Evolutionary conservation across 1,140 invertebrate genomes (phyloP).

Genomic region (Campoletis sonorensis): DNA sequence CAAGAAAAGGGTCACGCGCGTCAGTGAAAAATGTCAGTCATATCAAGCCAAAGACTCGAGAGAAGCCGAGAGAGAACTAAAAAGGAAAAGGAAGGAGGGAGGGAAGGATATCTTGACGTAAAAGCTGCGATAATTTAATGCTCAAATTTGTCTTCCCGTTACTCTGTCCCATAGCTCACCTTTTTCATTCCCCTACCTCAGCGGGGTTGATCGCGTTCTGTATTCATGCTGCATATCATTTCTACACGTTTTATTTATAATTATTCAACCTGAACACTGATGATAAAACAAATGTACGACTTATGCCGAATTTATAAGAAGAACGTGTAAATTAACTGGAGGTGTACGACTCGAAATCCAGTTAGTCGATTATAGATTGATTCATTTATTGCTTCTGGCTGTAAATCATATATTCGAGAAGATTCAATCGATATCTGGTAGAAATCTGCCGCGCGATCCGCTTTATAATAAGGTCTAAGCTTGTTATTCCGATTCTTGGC

Average conservation of each 20-base stretch:
- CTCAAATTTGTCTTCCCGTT: slow-evolving; percentile 42
- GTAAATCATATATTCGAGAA: no score
- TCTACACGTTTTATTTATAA: slow-evolving; percentile 20
- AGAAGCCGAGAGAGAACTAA: not conserved
- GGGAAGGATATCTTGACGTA: slow-evolving; percentile 36
- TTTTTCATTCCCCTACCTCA: not conserved
- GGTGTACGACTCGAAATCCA: no score
- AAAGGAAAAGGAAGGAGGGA: not conserved
- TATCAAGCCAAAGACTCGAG: slow-evolving; percentile 28
- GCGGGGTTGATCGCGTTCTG: slow-evolving; percentile 1
- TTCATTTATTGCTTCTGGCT: no score
- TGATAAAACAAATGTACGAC: slow-evolving; percentile 25
- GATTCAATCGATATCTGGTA: no score
- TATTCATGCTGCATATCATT: slow-evolving; percentile 28
- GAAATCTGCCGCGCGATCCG: no score
- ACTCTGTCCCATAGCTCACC: slow-evolving; percentile 29
- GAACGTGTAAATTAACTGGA: not conserved
- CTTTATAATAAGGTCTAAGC: no score
- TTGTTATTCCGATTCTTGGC: no score
- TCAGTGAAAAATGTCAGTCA: slow-evolving; percentile 47
- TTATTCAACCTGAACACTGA: not conserved
- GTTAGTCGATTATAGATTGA: no score
- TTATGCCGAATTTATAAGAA: no score
- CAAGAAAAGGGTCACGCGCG: not conserved
- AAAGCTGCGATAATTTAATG: slow-evolving; percentile 47